These are phyloP conservation scores for Hypsopygia costalis DNA, from an alignment of 2,888 invertebrate species.

Conservation along the genomic window DNA sequence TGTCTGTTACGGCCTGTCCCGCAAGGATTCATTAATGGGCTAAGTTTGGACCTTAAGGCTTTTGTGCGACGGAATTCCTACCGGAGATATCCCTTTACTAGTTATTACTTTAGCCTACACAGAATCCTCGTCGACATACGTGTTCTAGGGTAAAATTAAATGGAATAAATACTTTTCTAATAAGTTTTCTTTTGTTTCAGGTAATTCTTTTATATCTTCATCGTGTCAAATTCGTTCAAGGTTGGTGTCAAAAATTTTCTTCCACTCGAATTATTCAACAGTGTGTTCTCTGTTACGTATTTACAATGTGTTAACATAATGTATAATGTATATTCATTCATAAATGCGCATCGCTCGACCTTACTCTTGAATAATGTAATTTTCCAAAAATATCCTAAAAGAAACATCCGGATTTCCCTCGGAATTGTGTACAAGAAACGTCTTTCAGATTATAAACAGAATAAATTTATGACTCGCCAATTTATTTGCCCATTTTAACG, in stretches of 20 bases:
- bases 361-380: not conserved
- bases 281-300: no score
- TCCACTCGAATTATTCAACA: no score
- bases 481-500: constrained; percentile 23
- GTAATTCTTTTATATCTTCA: constrained; percentile 34
- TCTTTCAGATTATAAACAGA: constrained; percentile 14
- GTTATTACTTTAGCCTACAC: constrained; percentile 26
- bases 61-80: constrained; percentile 32
- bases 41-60: constrained; percentile 42
- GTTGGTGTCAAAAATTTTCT: constrained; percentile 29
- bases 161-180: constrained; percentile 11
- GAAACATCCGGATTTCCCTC: not conserved
- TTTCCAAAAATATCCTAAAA: not conserved
- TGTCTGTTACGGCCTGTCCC: constrained; percentile 27
- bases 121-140: no score
- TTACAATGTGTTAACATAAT: no score
- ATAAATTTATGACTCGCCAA: constrained; percentile 17
- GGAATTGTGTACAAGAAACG: not conserved
- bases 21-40: constrained; percentile 35
- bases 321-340: no score
- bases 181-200: constrained; percentile 45
- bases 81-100: constrained; percentile 39
- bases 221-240: constrained; percentile 33
- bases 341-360: no score
- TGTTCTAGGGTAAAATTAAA: no score